Percentiles rank a stretch among this genome's conserved stretches.
Evolutionary conservation across 2,797 vertebrate genomes (phyloP).

Genomic region (Selene dorsalis): DNA sequence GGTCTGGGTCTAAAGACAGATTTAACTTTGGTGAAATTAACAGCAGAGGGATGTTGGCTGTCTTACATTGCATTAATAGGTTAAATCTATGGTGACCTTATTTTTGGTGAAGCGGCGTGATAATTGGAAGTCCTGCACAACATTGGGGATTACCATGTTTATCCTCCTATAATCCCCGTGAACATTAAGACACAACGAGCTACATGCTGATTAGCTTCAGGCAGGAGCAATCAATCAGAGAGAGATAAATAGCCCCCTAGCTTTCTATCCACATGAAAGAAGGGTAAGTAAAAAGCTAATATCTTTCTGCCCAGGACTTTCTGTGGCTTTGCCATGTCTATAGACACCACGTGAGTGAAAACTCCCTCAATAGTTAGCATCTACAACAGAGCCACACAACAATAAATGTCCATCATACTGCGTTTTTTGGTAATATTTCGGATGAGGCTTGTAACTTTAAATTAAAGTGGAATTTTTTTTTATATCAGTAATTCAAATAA

Average conservation of each 20-base stretch:
- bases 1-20: constrained; percentile 43
- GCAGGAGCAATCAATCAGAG: constrained; percentile 81
- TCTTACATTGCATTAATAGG: constrained; percentile 80
- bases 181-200: constrained; percentile 83
- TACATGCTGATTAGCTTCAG: constrained; percentile 83
- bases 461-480: constrained; percentile 66
- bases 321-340: constrained; percentile 32
- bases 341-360: constrained; percentile 37
- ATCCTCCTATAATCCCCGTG: constrained; percentile 84
- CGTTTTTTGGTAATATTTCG: constrained; percentile 59
- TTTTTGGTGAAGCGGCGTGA: constrained; percentile 76
- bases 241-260: constrained; percentile 73
- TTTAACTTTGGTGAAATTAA: constrained; percentile 70
- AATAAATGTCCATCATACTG: constrained; percentile 53
- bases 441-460: constrained; percentile 73
- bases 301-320: constrained; percentile 52
- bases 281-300: constrained; percentile 65
- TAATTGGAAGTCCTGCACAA: constrained; percentile 83
- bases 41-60: constrained; percentile 61
- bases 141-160: constrained; percentile 80
- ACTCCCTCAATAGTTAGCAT: constrained; percentile 24
- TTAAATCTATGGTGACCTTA: constrained; percentile 81
- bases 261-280: constrained; percentile 69
- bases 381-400: constrained; percentile 38
- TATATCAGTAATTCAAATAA: constrained; percentile 69